Percentiles rank a stretch among this genome's conserved stretches.
Conservation (phyloP, 2,888 invertebrate species). For the Nomada flava region DNA sequence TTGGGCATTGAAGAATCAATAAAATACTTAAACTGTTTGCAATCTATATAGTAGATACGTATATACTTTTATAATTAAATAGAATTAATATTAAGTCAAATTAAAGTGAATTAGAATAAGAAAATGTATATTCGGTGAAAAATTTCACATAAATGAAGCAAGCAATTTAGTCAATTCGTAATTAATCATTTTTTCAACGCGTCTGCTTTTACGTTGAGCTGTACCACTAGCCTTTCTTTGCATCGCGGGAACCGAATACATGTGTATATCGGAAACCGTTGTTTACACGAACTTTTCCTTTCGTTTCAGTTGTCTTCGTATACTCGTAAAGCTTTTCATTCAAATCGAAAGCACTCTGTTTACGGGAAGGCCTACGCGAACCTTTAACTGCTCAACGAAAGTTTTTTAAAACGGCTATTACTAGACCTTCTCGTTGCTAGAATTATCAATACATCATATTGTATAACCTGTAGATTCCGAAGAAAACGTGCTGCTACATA, state of each 20-base stretch:
- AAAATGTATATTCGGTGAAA: background rate
- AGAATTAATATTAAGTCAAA: no score
- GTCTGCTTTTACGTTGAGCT: background rate
- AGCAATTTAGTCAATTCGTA: background rate
- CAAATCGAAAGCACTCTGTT: conserved; percentile 21
- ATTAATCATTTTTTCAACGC: background rate
- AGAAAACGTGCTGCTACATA: no score
- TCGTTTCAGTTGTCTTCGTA: background rate
- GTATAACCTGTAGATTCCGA: no score
- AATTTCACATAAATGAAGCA: no score
- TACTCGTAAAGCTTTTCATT: conserved; percentile 7
- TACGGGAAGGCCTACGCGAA: background rate
- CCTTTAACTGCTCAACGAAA: no score
- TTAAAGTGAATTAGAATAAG: background rate
- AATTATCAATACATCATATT: no score
- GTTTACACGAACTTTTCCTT: conserved; percentile 16
- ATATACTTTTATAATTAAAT: no score
- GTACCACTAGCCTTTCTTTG: background rate
- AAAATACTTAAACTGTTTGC: no score
- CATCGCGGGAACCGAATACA: background rate
- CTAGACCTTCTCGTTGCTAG: no score
- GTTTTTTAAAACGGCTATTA: no score
- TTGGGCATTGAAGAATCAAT: no score
- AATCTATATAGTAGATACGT: no score
- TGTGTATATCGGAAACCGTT: background rate